Percentiles rank a stretch among this genome's conserved stretches.
Conservation (phyloP, 2,113 vertebrate species). For the Lathamus discolor region DNA sequence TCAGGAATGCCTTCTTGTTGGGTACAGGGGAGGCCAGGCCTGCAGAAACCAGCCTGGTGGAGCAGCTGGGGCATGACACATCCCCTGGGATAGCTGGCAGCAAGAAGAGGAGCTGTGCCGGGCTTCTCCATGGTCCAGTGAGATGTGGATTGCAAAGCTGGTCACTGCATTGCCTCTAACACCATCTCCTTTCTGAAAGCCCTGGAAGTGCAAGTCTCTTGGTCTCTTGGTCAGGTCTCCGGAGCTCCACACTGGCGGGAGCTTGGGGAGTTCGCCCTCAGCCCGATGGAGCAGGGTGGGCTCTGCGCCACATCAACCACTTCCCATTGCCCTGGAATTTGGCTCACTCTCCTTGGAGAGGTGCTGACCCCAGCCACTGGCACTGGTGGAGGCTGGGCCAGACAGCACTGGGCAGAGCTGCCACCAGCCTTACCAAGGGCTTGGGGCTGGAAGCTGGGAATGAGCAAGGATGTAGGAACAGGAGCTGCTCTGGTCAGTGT, state of each 20-base stretch:
- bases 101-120: neutral
- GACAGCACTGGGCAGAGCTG: neutral
- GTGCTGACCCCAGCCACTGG: neutral
- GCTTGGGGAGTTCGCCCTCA: neutral
- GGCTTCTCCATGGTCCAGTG: neutral
- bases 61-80: neutral
- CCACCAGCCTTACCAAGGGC: neutral
- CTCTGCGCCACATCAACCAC: neutral
- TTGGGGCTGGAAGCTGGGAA: neutral
- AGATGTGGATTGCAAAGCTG: neutral
- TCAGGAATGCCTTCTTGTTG: neutral
- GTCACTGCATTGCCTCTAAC: neutral
- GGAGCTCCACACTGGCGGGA: accelerated
- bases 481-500: neutral
- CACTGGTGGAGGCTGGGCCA: neutral
- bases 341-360: neutral
- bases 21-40: neutral
- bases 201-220: neutral
- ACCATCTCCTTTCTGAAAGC: neutral
- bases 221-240: neutral
- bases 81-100: neutral
- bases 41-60: neutral
- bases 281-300: neutral
- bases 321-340: neutral
- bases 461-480: neutral